A percentile compares a stretch with the other conserved stretches of the same genome.
These are phyloP conservation scores for Sarcophaga caerulescens DNA, from an alignment of 2,888 invertebrate genomes.

Conservation along the genomic window DNA sequence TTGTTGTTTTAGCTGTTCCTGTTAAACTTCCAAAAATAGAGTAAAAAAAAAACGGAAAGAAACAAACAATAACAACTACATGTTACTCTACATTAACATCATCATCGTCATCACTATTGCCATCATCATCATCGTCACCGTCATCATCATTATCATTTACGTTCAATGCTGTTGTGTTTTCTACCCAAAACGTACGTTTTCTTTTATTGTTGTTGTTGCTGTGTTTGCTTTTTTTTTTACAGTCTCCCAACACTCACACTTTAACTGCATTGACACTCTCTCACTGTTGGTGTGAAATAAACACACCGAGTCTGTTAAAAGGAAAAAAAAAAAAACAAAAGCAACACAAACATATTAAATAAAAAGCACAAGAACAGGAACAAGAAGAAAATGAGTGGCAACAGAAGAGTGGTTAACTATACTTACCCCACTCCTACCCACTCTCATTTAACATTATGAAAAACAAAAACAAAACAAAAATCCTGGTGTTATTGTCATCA, in stretches of 20 bases:
- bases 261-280: constrained; percentile 66
- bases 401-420: background rate
- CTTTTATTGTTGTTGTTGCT: constrained; percentile 23
- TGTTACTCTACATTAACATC: background rate
- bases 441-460: background rate
- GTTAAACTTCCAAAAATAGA: constrained; percentile 52
- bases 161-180: constrained; percentile 17
- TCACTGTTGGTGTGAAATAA: constrained; percentile 67
- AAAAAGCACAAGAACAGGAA: background rate
- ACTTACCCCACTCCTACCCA: background rate
- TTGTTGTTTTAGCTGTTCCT: constrained; percentile 40
- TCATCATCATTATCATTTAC: background rate
- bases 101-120: background rate
- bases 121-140: constrained; percentile 25
- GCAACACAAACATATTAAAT: constrained; percentile 3
- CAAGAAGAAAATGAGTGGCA: background rate
- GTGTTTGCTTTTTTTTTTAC: constrained; percentile 25
- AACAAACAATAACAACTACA: constrained; percentile 11
- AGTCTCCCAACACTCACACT: constrained; percentile 64
- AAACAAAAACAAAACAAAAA: background rate
- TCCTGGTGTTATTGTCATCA: constrained; percentile 62
- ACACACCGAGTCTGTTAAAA: constrained; percentile 48
- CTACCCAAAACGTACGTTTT: constrained; percentile 42
- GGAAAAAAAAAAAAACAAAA: constrained; percentile 51
- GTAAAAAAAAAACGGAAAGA: constrained; percentile 5